Conservation (phyloP, 2,113 vertebrate genomes). For the Notarius quadriscutis region DNA sequence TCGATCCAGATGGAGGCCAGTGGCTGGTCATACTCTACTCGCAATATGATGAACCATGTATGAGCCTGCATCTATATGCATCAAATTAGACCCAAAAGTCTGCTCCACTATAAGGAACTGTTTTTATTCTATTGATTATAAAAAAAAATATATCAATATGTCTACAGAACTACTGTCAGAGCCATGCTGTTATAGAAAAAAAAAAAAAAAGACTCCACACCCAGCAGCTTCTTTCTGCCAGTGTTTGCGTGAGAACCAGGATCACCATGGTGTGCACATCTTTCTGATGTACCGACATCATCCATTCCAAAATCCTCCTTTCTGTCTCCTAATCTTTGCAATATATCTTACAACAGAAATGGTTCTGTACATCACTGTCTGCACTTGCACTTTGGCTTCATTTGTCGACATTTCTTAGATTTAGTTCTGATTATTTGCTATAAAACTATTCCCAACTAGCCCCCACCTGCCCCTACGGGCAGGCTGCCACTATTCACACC, state of each 20-base stretch:
- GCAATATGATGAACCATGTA: neutral
- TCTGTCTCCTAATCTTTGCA: neutral
- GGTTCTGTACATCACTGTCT: neutral
- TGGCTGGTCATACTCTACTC: neutral
- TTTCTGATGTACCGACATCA: neutral
- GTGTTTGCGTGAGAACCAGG: neutral
- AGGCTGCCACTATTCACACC: neutral
- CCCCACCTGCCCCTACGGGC: neutral
- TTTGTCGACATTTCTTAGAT: neutral
- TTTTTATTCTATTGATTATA: neutral
- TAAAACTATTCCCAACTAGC: neutral
- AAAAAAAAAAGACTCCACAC: neutral
- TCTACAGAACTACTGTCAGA: neutral
- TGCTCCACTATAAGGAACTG: neutral
- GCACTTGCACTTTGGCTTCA: neutral
- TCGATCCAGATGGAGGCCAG: constrained; percentile 14
- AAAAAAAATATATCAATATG: neutral
- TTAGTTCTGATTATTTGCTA: neutral
- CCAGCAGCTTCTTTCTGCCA: neutral
- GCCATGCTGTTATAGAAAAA: too few relatives aligned
- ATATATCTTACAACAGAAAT: neutral
- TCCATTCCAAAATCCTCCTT: neutral
- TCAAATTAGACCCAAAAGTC: neutral
- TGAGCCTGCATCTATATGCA: neutral
- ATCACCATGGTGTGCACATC: neutral